A percentile compares a stretch with the other conserved stretches of the same genome.
phyloP scores from a whole-genome alignment of 2,797 vertebrate genomes.

The Dromococcyx pavoninus region DNA sequence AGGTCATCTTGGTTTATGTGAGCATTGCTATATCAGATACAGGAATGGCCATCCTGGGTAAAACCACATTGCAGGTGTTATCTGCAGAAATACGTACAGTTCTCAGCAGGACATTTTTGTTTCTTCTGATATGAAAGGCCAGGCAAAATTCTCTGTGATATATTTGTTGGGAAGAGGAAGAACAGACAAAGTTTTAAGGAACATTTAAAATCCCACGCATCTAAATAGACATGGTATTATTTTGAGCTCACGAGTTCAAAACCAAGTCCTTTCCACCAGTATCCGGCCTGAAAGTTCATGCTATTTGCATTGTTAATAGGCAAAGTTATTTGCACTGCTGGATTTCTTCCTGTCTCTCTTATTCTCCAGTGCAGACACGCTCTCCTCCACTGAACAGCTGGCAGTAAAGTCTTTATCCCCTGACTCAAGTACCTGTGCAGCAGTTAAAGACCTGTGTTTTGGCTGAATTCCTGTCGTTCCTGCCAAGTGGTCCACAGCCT shows the following conservation, averaged over 20 bases:
- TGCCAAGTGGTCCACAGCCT: neutral
- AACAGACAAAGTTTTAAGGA: neutral
- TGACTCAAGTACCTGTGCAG: neutral
- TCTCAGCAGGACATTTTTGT: neutral
- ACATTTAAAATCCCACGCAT: neutral
- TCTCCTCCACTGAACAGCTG: neutral
- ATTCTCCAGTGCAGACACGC: neutral
- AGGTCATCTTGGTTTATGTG: neutral
- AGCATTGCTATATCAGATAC: neutral
- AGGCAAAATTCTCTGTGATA: neutral
- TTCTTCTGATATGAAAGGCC: neutral
- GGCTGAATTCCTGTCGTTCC: neutral
- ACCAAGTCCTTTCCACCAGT: neutral
- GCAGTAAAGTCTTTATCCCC: neutral
- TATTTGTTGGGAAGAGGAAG: neutral
- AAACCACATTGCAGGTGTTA: neutral
- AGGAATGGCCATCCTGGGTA: neutral
- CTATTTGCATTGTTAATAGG: neutral
- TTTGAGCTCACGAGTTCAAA: neutral
- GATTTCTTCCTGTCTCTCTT: neutral
- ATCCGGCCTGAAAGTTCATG: neutral
- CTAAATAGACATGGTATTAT: neutral
- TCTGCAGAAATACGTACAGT: neutral
- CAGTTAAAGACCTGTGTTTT: neutral
- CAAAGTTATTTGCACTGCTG: accelerated